Conservation (phyloP, 2,797 vertebrate genomes). For the Mormyrops boulengeri region DNA sequence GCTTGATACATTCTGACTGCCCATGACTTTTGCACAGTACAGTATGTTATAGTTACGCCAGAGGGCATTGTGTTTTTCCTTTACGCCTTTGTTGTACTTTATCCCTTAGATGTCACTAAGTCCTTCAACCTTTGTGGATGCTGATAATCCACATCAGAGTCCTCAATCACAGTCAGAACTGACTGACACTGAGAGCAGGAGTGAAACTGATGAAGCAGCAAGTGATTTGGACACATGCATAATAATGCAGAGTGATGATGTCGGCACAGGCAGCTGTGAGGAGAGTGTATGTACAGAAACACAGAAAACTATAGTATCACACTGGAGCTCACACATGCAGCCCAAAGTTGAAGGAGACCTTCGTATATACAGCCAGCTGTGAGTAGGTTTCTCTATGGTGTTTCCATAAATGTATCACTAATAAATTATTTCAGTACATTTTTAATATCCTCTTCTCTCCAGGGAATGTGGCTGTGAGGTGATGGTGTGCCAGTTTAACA, state of each 20-base stretch:
- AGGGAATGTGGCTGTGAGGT: conserved; percentile 36
- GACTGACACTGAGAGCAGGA: conserved; percentile 17
- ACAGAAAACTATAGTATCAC: background rate
- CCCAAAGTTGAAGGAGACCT: conserved; percentile 31
- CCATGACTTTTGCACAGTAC: background rate
- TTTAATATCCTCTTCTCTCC: background rate
- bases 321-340: background rate
- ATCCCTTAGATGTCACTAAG: background rate
- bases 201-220: conserved; percentile 1
- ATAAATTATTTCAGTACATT: background rate
- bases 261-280: background rate
- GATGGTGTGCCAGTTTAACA: conserved; percentile 41
- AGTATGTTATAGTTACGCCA: background rate
- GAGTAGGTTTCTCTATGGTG: conserved; percentile 8
- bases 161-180: background rate
- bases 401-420: background rate
- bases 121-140: background rate
- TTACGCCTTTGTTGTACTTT: background rate
- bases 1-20: background rate
- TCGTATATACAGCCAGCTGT: conserved; percentile 31
- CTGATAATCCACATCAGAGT: background rate
- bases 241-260: background rate
- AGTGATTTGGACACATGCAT: background rate
- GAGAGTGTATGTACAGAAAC: background rate
- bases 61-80: background rate